phyloP scores from a whole-genome alignment of 2,888 invertebrate species.

The Abrostola triplasia region DNA sequence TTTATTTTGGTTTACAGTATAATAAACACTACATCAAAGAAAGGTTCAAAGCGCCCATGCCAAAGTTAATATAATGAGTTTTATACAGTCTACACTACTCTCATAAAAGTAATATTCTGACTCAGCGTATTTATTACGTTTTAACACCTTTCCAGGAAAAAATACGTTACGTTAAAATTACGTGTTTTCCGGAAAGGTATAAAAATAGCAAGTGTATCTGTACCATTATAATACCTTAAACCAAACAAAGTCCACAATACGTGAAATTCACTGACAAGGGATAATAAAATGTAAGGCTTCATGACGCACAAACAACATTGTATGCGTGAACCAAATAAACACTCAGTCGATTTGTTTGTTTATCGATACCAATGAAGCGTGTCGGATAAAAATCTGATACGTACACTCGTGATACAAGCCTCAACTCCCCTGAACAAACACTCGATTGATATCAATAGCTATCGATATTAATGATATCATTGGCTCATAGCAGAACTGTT shows the following conservation, averaged over 20 bases:
- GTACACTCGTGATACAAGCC: conserved; percentile 12
- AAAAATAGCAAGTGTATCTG: too few species aligned
- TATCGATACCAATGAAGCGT: conserved; percentile 19
- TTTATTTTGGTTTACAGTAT: too few species aligned
- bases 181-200: too few species aligned
- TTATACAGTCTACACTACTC: too few species aligned
- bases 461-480: conserved; percentile 9
- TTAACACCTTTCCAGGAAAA: too few species aligned
- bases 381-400: conserved; percentile 29
- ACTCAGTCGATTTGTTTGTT: conserved; percentile 30
- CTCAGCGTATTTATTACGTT: too few species aligned
- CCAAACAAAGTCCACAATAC: neutral
- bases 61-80: too few species aligned
- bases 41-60: too few species aligned
- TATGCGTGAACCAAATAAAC: conserved; percentile 19
- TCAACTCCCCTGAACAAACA: conserved; percentile 18
- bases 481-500: too few species aligned
- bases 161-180: too few species aligned
- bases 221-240: neutral
- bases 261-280: conserved; percentile 10
- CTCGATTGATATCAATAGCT: neutral
- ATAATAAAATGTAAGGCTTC: conserved; percentile 14
- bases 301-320: conserved; percentile 9
- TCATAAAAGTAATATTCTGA: too few species aligned
- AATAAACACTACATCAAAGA: too few species aligned